Base-by-base conservation (phyloP, 2,888 invertebrate species). In the Cinara cedri region DNA sequence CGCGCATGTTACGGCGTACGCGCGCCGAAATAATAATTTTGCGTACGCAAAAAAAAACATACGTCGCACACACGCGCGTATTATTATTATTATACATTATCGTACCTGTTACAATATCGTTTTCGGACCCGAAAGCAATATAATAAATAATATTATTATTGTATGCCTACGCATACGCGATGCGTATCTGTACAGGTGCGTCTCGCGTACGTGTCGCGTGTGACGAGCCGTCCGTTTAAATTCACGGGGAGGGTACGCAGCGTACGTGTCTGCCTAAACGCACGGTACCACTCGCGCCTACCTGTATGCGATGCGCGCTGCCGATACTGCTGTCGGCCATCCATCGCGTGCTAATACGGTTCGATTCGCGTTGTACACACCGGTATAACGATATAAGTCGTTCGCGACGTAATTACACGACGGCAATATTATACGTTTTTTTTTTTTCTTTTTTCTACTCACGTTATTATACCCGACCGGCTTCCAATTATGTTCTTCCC, bases 311-410 rank as follows among this genome's bases (percentile, higher is more conserved):
- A n/a, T 42, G n/a, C 4, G 21, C 26, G 16, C n/a, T 26, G 60
- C 46, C 42, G 19, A 13, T 26, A 10, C 62, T 21, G 74, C 60
- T 62, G 62, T 63, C 34, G 72, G 72, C 74, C 51, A 44, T 65
- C 54, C 65, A 55, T 75, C 75, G 75, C 75, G 75, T 65, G 75
- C 65, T 55, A 65, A 75, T 65, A 65, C 54, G 75, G 75, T 75
- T 65, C 75, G 75, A 75, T 65, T 75, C 54, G 54, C 44, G 60
- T 62, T n/a, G 34, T 24, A 4, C 19, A 21, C 72, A 51, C 51
- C 24, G 46, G 24, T 24, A 49, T 68, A 68, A 68, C 51, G 51
- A 68, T 51, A 51, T 21, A 49, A 8, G 49, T n/a, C 51, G 16
- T 49, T 46, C 49, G 49, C 13, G 16, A 16, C 46, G 65, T 75